Evolutionary conservation across 2,888 invertebrate species (phyloP), one percentile per base, ranked within the genome.

Genomic region (Thymelicus sylvestris): DNA sequence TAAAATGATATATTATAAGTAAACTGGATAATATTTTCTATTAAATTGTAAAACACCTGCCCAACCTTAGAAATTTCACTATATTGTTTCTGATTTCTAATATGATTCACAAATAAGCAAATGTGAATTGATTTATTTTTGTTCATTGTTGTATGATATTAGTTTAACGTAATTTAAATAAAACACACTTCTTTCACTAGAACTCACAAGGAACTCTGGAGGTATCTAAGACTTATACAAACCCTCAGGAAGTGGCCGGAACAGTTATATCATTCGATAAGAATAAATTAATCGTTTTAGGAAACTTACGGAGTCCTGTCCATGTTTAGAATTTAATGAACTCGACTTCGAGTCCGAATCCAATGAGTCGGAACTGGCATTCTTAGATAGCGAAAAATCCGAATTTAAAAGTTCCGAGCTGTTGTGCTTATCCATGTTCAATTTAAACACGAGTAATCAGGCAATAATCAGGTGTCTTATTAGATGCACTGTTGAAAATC

Each of bases 291-390:
- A 87, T 85, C 90, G 82, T 84, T 88, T 86, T 87, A 85, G 89
- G 92, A 87, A 91, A 93, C 95, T 95, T 95, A 97, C 97, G 87
- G 96, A 96, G 90, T 97, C 97, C 86, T 96, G 96, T 79, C 96
- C 97, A 88, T 96, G 96, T 94, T 97, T 97, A 59, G 97, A 97
- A 89, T 96, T 97, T 83, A 97, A 95, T 77, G 97, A 97, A 90
- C 96, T 97, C 73, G 97, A 97, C 93, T 97, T 98, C 59, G 97
- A 97, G 86, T 97, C 97, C 0, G 97, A 96, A 86, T 96, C 96
- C 81, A 97, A 93, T 7, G 97, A 97, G 88, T 97, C 97, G 66
- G 96, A 96, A 86, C 96, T 97, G 66, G 96, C 96, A 90, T 96
- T 96, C 92, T 97, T 97, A 10, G 96, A 96, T 79, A 95, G 88